Percentiles rank a stretch among this genome's conserved stretches.
Evolutionary conservation across 1,140 invertebrate genomes (phyloP).

Genomic region (Caenorhabditis tropicalis): DNA sequence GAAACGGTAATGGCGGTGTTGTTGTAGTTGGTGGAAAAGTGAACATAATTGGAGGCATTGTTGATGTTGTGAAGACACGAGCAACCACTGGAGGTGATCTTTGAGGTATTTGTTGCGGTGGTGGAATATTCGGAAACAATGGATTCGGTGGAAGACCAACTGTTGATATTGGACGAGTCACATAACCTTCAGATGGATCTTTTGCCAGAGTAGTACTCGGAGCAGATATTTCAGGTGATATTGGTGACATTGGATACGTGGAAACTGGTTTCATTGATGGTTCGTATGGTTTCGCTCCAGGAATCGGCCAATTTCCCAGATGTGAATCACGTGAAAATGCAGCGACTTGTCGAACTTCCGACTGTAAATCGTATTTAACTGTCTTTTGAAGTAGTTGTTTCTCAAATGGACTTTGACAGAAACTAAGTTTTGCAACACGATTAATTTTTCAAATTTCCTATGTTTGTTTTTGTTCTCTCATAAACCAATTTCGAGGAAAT

Average conservation of each 20-base stretch:
- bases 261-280: conserved; percentile 52
- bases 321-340: conserved; percentile 46
- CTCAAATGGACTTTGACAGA: too few species aligned
- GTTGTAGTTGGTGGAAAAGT: conserved; percentile 27
- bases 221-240: neutral
- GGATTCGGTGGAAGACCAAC: neutral
- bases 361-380: neutral
- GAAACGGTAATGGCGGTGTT: neutral
- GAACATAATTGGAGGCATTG: conserved; percentile 6
- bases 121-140: neutral
- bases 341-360: conserved; percentile 28
- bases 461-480: neutral
- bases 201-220: neutral
- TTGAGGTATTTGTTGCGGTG: neutral
- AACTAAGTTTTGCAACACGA: too few species aligned
- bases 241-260: conserved; percentile 13
- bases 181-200: conserved; percentile 19
- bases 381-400: too few species aligned
- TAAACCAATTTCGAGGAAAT: too few species aligned
- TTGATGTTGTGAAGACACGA: neutral
- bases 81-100: conserved; percentile 34
- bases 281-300: conserved; percentile 47
- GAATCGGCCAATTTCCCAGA: conserved; percentile 56
- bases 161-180: conserved; percentile 4
- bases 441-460: too few species aligned